Conservation (phyloP, 1,140 invertebrate genomes). For the Meloidogyne hapla region DNA sequence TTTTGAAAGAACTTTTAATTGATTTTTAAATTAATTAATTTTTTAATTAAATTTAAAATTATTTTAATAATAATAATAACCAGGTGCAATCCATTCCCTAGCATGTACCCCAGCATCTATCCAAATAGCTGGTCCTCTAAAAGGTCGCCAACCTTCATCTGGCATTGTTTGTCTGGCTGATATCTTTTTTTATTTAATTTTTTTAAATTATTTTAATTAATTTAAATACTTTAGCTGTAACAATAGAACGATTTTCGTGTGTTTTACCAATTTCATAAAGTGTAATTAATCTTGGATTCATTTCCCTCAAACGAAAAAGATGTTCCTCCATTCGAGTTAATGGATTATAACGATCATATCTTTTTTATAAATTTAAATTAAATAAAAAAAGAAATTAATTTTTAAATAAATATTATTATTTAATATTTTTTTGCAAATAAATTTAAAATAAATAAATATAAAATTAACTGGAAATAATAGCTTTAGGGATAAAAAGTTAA, state of each 20-base stretch:
- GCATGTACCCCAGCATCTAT: constrained; percentile 66
- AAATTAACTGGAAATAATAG: constrained; percentile 27
- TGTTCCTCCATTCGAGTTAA: constrained; percentile 35
- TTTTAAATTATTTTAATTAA: background rate
- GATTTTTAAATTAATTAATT: too few species aligned
- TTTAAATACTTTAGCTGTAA: constrained; percentile 51
- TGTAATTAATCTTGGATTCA: constrained; percentile 54
- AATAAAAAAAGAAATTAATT: background rate
- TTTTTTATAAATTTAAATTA: constrained; percentile 19
- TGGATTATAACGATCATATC: constrained; percentile 52
- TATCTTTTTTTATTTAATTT: constrained; percentile 5
- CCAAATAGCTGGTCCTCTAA: constrained; percentile 59
- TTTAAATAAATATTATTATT: background rate
- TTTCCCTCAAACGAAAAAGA: constrained; percentile 48
- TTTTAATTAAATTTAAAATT: too few species aligned
- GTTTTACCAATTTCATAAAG: constrained; percentile 61
- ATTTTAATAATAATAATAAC: constrained; percentile 21
- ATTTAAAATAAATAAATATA: too few species aligned
- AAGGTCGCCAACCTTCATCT: constrained; percentile 15
- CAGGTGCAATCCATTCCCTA: constrained; percentile 48
- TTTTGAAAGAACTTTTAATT: too few species aligned
- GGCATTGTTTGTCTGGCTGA: constrained; percentile 6
- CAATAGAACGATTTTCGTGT: constrained; percentile 57
- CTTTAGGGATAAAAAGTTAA: too few species aligned
- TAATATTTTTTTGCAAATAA: background rate